Evolutionary conservation across 2,888 invertebrate species (phyloP).

Genomic region (Polyploca ridens): DNA sequence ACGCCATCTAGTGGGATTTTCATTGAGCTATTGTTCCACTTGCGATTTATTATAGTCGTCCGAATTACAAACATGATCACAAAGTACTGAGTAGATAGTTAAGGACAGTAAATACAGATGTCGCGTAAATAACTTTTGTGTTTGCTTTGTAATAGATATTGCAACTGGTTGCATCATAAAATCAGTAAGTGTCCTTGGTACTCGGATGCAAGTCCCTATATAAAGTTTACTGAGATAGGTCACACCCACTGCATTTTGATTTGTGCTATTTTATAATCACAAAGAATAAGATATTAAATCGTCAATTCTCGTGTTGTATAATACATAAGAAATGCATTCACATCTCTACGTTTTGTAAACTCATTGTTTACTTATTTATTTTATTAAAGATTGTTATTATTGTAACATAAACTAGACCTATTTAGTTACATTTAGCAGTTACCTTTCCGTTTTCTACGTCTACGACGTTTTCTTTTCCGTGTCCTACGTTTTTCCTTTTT

Average conservation of each 20-base stretch:
- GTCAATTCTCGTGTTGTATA: background rate
- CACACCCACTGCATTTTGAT: background rate
- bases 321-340: constrained; percentile 8
- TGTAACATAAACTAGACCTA: no score
- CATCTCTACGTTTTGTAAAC: no score
- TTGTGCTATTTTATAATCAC: no score
- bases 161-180: constrained; percentile 18
- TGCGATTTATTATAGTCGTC: background rate
- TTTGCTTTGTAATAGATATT: constrained; percentile 28
- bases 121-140: constrained; percentile 27
- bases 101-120: constrained; percentile 35
- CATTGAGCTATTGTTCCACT: constrained; percentile 9
- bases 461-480: constrained; percentile 39
- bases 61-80: no score
- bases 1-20: constrained; percentile 9
- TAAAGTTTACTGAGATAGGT: background rate
- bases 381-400: no score
- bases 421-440: background rate
- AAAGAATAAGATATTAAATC: background rate
- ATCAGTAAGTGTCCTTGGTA: constrained; percentile 4
- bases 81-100: constrained; percentile 26
- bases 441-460: background rate
- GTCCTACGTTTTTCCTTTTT: constrained; percentile 42
- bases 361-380: no score
- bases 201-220: background rate